Conservation (phyloP, 2,797 vertebrate species). For the Enteromius treurensis region DNA sequence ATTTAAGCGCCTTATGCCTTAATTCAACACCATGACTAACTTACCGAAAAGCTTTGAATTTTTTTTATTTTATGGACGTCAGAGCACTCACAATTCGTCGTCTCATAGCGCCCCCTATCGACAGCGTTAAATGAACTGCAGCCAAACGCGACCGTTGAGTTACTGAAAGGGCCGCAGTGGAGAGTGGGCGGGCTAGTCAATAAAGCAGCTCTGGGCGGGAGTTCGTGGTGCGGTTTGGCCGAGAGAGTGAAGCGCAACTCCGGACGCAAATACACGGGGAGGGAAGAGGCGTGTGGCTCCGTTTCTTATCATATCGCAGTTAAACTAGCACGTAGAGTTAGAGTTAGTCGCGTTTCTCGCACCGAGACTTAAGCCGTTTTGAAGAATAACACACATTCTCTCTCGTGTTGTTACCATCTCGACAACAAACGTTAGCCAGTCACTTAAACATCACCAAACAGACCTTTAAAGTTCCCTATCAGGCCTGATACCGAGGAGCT, state of each 20-base stretch:
- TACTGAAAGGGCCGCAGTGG: slow-evolving; percentile 35
- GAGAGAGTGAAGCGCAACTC: slow-evolving; percentile 49
- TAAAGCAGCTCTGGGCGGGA: slow-evolving; percentile 50
- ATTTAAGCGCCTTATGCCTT: neutral
- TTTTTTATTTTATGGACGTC: neutral
- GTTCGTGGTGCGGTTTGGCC: slow-evolving; percentile 52
- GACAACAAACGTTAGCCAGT: slow-evolving; percentile 41
- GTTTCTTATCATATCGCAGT: neutral
- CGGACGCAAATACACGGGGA: slow-evolving; percentile 47
- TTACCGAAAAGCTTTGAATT: neutral
- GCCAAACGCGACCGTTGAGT: slow-evolving; percentile 9
- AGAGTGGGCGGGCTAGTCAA: slow-evolving; percentile 49
- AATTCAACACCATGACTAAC: neutral
- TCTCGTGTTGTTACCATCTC: slow-evolving; percentile 26
- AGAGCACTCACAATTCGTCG: neutral
- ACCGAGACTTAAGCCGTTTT: slow-evolving; percentile 7
- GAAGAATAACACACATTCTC: slow-evolving; percentile 28
- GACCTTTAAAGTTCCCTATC: slow-evolving; percentile 30
- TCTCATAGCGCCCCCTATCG: neutral
- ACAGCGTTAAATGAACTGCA: slow-evolving; percentile 11
- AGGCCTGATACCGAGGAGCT: neutral
- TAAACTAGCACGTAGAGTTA: neutral
- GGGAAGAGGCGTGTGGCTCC: slow-evolving; percentile 40
- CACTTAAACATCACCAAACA: slow-evolving; percentile 30
- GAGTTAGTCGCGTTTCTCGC: neutral